These are phyloP conservation scores for Drosophila quinaria DNA, from an alignment of 2,888 invertebrate species.

Conservation along the genomic window DNA sequence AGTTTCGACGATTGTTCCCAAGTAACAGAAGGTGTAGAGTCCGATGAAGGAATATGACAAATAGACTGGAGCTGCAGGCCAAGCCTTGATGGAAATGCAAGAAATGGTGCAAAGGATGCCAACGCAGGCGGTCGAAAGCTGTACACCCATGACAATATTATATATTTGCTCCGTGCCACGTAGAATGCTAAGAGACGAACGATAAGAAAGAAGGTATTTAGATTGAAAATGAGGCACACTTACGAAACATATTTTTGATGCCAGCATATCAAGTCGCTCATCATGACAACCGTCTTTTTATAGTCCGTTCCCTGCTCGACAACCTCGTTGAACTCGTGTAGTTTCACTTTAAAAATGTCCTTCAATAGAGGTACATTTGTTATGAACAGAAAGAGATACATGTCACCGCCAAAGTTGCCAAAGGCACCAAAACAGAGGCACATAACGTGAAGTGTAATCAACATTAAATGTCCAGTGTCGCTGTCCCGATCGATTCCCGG, in stretches of 20 bases:
- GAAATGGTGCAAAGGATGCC: constrained; percentile 65
- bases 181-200: constrained; percentile 38
- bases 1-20: constrained; percentile 71
- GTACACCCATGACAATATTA: constrained; percentile 62
- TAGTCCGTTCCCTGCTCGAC: constrained; percentile 5
- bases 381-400: constrained; percentile 70
- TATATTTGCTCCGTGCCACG: constrained; percentile 51
- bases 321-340: constrained; percentile 61
- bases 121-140: constrained; percentile 51
- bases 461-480: constrained; percentile 48
- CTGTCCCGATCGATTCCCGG: constrained; percentile 61
- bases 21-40: constrained; percentile 71
- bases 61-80: constrained; percentile 72
- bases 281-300: constrained; percentile 12
- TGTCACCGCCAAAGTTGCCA: constrained; percentile 74
- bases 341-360: constrained; percentile 67
- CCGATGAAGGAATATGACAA: constrained; percentile 46
- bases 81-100: constrained; percentile 61
- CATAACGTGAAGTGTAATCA: constrained; percentile 40
- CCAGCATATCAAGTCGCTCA: constrained; percentile 64
- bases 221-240: background rate
- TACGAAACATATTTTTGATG: constrained; percentile 75
- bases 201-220: background rate
- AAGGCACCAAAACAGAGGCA: constrained; percentile 59
- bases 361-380: constrained; percentile 68